Evolutionary conservation across 1,140 invertebrate species (phyloP).

Genomic region (Chrysomallon squamiferum): DNA sequence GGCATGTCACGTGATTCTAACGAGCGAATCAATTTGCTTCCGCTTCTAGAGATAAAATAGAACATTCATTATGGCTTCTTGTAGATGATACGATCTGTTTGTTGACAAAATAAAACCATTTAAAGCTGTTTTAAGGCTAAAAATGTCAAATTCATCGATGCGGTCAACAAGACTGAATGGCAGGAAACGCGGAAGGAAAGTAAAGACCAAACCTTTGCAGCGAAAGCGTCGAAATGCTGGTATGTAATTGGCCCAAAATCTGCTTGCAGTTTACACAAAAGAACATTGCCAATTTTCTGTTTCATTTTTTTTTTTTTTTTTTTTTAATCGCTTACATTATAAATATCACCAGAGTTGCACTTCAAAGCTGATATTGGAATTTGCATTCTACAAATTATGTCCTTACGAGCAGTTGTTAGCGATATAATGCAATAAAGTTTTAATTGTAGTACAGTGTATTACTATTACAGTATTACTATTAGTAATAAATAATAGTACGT

Average conservation of each 20-base stretch:
- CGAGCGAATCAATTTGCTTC: conserved; percentile 43
- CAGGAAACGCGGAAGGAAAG: conserved; percentile 36
- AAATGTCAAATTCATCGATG: conserved; percentile 51
- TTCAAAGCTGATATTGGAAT: too few relatives aligned
- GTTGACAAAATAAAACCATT: conserved; percentile 15
- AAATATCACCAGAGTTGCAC: too few relatives aligned
- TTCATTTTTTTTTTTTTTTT: too few relatives aligned
- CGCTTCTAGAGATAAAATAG: conserved; percentile 29
- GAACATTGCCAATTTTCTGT: too few relatives aligned
- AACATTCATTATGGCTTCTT: conserved; percentile 55
- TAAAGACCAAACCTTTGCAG: conserved; percentile 19
- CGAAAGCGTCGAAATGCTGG: conserved; percentile 35
- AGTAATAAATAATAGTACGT: too few relatives aligned
- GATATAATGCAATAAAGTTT: too few relatives aligned
- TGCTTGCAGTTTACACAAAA: neutral
- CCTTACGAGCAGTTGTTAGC: too few relatives aligned
- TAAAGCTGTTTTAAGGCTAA: conserved; percentile 14
- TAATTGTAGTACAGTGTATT: too few relatives aligned
- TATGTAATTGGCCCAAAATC: conserved; percentile 24
- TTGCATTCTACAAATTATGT: too few relatives aligned
- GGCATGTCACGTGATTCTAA: conserved; percentile 38
- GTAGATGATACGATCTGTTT: conserved; percentile 22
- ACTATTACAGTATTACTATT: too few relatives aligned
- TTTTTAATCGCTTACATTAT: neutral
- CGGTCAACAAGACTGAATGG: conserved; percentile 53